Conservation (phyloP, 2,797 vertebrate genomes). For the Glossophaga mutica region DNA sequence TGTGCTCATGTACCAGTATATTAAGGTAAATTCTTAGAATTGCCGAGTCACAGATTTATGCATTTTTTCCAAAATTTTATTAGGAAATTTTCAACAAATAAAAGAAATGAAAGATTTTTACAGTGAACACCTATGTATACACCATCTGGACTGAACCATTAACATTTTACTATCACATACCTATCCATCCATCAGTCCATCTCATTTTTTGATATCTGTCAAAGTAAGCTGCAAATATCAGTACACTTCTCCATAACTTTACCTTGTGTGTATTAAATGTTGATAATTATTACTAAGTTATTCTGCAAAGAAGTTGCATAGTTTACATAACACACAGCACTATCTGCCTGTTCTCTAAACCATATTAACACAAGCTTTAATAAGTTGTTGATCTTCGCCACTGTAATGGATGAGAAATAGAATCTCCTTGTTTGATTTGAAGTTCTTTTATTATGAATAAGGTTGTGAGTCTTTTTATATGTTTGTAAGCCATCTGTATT, state of each 20-base stretch:
- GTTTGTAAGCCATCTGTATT: not conserved
- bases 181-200: not conserved
- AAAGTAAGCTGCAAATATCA: not conserved
- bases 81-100: not conserved
- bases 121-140: not conserved
- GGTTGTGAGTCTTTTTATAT: not conserved
- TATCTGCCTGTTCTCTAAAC: not conserved
- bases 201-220: not conserved
- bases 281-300: not conserved
- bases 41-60: not conserved
- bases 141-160: not conserved
- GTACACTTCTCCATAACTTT: not conserved
- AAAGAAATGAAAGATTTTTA: not conserved
- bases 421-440: not conserved
- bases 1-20: not conserved
- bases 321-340: not conserved
- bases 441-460: conserved; percentile 2
- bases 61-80: conserved; percentile 13
- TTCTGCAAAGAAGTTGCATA: not conserved
- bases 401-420: not conserved
- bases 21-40: not conserved
- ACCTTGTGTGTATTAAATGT: not conserved
- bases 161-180: conserved; percentile 4
- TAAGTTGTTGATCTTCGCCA: not conserved
- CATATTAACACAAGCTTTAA: not conserved